Percentiles rank a stretch among this genome's conserved stretches.
phyloP scores from a whole-genome alignment of 1,140 invertebrate genomes.

The Vanessa atalanta region DNA sequence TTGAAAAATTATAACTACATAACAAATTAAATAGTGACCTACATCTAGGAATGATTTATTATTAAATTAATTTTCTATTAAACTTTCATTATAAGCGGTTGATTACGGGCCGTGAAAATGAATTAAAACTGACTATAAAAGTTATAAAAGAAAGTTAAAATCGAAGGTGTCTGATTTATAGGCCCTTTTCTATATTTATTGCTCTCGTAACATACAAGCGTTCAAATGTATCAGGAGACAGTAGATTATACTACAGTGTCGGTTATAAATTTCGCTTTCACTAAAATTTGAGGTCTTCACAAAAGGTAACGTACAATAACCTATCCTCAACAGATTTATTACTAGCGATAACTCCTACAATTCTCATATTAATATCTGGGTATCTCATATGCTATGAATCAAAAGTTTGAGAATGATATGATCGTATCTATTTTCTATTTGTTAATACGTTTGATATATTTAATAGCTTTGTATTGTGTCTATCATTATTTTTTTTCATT shows the following conservation, averaged over 20 bases:
- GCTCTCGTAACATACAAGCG: conserved; percentile 10
- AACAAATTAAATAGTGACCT: conserved; percentile 13
- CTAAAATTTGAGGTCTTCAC: conserved; percentile 46
- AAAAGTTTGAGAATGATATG: conserved; percentile 12
- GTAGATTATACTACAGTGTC: conserved; percentile 9
- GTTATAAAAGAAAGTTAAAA: conserved; percentile 62
- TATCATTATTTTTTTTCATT: not conserved
- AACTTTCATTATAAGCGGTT: conserved; percentile 35
- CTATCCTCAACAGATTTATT: conserved; percentile 36
- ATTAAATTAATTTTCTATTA: conserved; percentile 45
- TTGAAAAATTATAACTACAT: conserved; percentile 10
- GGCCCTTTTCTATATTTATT: conserved; percentile 42
- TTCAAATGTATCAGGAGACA: conserved; percentile 21
- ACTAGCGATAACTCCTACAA: conserved; percentile 31
- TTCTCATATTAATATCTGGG: conserved; percentile 25
- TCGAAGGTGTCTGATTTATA: conserved; percentile 55
- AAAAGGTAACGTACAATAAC: conserved; percentile 41
- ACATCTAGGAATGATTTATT: conserved; percentile 41
- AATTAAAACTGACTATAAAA: conserved; percentile 35
- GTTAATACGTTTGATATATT: not conserved
- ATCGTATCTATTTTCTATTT: conserved; percentile 22
- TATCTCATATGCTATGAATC: conserved; percentile 27
- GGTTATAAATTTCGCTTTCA: conserved; percentile 48
- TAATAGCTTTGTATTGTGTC: not conserved
- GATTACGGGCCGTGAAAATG: conserved; percentile 41